Conservation (phyloP, 2,888 invertebrate genomes). For the Ariolimax columbianus region DNA sequence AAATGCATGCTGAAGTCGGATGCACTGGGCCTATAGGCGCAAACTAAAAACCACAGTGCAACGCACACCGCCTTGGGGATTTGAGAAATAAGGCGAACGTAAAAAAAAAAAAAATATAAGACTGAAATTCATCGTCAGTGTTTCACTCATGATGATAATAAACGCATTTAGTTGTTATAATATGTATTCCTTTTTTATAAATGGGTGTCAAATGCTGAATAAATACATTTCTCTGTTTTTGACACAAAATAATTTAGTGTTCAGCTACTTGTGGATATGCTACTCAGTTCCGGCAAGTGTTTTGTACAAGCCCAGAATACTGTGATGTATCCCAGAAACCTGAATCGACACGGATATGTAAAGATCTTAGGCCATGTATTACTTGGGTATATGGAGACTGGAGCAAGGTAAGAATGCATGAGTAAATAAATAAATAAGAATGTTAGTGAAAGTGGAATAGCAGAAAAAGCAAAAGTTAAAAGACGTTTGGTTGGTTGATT, state of each 20-base stretch:
- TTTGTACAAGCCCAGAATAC: slow-evolving; percentile 69
- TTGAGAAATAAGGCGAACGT: too few relatives aligned
- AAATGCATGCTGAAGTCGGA: too few relatives aligned
- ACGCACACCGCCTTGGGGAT: too few relatives aligned
- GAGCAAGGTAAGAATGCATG: slow-evolving; percentile 74
- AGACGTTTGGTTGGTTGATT: too few relatives aligned
- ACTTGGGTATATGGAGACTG: slow-evolving; percentile 79
- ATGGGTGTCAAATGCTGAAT: neutral
- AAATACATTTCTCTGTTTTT: neutral
- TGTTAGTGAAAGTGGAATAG: too few relatives aligned
- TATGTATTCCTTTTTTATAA: too few relatives aligned
- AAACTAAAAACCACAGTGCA: too few relatives aligned
- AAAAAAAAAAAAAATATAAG: too few relatives aligned
- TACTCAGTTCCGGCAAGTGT: slow-evolving; percentile 70
- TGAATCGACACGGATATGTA: slow-evolving; percentile 65
- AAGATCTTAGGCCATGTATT: slow-evolving; percentile 70
- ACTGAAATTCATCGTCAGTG: too few relatives aligned
- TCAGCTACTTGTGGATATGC: slow-evolving; percentile 77
- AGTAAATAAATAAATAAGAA: neutral
- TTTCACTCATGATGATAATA: too few relatives aligned
- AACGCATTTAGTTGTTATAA: neutral
- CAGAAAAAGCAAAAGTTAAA: too few relatives aligned
- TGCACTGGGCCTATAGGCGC: too few relatives aligned
- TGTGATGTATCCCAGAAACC: slow-evolving; percentile 76
- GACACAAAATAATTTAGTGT: slow-evolving; percentile 67